Evolutionary conservation across 2,797 vertebrate genomes (phyloP).

Genomic region (Acanthornis magna): DNA sequence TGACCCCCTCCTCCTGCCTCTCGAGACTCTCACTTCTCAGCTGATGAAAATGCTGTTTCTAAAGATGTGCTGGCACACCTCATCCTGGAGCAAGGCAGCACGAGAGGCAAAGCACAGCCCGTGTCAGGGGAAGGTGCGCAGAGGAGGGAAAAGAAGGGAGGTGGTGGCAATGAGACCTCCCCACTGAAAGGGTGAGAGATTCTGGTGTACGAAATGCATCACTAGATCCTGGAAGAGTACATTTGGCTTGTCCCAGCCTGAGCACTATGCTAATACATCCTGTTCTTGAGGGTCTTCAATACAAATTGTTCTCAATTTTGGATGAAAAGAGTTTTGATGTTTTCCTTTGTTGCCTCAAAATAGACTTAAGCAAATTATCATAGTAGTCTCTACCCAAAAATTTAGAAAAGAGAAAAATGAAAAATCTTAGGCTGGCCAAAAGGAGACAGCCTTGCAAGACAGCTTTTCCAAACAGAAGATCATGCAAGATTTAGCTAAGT

Average conservation of each 20-base stretch:
- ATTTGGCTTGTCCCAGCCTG: background rate
- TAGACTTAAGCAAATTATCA: background rate
- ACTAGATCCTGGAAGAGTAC: background rate
- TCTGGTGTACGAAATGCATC: background rate
- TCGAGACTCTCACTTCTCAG: no score
- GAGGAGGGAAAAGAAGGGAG: background rate
- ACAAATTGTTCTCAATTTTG: background rate
- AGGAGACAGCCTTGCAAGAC: background rate
- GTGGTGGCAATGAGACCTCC: background rate
- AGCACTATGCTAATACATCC: background rate
- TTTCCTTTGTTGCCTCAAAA: background rate
- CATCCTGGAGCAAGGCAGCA: background rate
- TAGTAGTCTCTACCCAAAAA: background rate
- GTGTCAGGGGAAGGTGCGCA: background rate
- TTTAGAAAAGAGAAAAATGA: background rate
- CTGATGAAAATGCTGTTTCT: background rate
- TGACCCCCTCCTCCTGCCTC: background rate
- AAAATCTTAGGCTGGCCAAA: background rate
- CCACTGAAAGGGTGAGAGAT: background rate
- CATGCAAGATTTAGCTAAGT: background rate
- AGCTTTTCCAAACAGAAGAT: background rate
- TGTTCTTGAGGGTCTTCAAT: background rate
- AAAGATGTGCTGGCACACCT: background rate
- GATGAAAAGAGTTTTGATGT: background rate
- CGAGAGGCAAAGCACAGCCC: background rate